A percentile compares a stretch with the other conserved stretches of the same genome.
Conservation (phyloP, 1,140 invertebrate species). For the Drosophila lacteicornis region DNA sequence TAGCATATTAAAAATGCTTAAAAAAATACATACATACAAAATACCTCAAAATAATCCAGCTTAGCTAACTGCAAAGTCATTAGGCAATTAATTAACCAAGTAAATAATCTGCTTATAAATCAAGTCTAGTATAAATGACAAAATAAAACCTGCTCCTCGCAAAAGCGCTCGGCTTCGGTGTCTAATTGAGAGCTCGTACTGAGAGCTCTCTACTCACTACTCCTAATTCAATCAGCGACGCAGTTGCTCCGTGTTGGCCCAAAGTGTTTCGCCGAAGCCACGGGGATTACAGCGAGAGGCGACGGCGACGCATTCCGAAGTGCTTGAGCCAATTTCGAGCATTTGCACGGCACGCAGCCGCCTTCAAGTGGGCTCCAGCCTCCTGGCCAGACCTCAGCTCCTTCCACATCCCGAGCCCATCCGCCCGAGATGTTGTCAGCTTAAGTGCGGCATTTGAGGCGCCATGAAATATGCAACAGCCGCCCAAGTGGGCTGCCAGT, state of each 20-base stretch:
- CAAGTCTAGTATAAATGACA: not conserved
- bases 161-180: no score
- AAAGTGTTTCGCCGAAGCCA: not conserved
- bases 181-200: slow-evolving; percentile 9
- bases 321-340: slow-evolving; percentile 61
- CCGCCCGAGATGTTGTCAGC: slow-evolving; percentile 58
- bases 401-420: not conserved
- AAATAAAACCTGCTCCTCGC: no score
- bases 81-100: not conserved
- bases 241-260: not conserved
- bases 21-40: not conserved
- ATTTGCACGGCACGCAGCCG: slow-evolving; percentile 60
- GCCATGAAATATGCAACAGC: slow-evolving; percentile 75
- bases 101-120: not conserved
- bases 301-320: slow-evolving; percentile 24
- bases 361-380: slow-evolving; percentile 27
- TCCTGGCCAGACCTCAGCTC: not conserved
- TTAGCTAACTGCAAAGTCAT: not conserved
- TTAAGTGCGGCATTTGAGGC: slow-evolving; percentile 70
- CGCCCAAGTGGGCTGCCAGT: slow-evolving; percentile 35
- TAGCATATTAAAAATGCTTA: no score
- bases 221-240: slow-evolving; percentile 38
- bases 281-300: not conserved
- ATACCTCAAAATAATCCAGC: not conserved
- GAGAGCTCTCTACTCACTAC: not conserved